phyloP scores from a whole-genome alignment of 2,113 vertebrate genomes.

The Anhinga rufa region DNA sequence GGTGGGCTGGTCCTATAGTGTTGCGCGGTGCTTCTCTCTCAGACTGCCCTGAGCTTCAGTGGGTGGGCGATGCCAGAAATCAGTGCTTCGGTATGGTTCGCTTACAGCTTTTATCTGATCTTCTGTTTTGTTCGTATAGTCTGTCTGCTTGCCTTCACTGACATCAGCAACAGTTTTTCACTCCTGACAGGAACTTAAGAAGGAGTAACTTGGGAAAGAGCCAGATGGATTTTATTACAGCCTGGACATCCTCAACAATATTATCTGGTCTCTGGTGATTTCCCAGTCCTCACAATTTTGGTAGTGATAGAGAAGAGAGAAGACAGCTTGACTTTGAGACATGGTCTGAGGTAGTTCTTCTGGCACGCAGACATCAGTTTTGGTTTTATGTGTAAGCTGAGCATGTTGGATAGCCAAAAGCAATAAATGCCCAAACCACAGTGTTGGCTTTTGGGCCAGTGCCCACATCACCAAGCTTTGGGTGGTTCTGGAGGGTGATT shows the following conservation, averaged over 20 bases:
- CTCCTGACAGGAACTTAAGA: neutral
- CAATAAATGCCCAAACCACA: neutral
- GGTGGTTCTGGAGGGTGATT: accelerated
- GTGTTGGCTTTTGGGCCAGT: too few relatives aligned
- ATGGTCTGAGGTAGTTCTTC: neutral
- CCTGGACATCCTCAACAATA: neutral
- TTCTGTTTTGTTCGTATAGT: neutral
- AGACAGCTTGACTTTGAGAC: neutral
- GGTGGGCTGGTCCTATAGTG: neutral
- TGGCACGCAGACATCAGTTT: neutral
- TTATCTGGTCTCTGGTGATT: neutral
- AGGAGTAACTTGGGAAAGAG: neutral
- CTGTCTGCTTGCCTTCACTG: neutral
- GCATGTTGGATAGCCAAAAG: neutral
- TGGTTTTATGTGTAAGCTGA: neutral
- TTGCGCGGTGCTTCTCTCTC: neutral
- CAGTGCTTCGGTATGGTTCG: neutral
- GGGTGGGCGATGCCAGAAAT: neutral
- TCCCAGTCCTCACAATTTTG: neutral
- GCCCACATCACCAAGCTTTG: neutral
- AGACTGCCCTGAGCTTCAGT: neutral
- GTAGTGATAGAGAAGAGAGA: neutral
- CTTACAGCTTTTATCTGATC: neutral
- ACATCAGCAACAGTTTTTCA: neutral
- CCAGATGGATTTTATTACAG: neutral